These are phyloP conservation scores for Leuctra nigra DNA, from an alignment of 2,888 invertebrate genomes.

Conservation along the genomic window DNA sequence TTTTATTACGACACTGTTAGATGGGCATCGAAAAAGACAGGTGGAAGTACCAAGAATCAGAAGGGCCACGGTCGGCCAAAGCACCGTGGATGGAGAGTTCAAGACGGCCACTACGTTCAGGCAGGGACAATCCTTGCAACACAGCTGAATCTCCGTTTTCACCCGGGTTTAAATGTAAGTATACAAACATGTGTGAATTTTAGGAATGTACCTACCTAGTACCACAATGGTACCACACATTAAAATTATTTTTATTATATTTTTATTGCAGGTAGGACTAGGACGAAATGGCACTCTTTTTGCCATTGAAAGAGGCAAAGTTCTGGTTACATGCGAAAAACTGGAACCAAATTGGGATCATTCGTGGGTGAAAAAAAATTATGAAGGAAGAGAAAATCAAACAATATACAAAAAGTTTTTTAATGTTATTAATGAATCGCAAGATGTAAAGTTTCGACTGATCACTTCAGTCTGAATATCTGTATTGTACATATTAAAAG, in stretches of 20 bases:
- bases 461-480: too few relatives aligned
- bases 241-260: conserved; percentile 5
- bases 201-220: too few relatives aligned
- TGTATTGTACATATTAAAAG: too few relatives aligned
- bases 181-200: not conserved
- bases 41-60: conserved; percentile 62
- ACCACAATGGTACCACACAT: too few relatives aligned
- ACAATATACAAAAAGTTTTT: conserved; percentile 77
- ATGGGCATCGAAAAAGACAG: conserved; percentile 54
- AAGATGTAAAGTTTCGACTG: conserved; percentile 72
- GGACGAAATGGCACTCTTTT: conserved; percentile 71
- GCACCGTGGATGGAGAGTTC: conserved; percentile 70
- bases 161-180: conserved; percentile 70
- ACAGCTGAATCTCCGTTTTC: conserved; percentile 63
- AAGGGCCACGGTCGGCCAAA: conserved; percentile 63
- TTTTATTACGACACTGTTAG: conserved; percentile 9
- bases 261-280: conserved; percentile 65
- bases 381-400: conserved; percentile 55
- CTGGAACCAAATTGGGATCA: conserved; percentile 73
- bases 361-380: conserved; percentile 60
- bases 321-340: conserved; percentile 75
- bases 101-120: conserved; percentile 60
- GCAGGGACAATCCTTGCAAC: conserved; percentile 61
- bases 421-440: conserved; percentile 71
- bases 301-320: conserved; percentile 72